Percentiles rank a stretch among this genome's conserved stretches.
phyloP scores from a whole-genome alignment of 2,797 vertebrate genomes.

The Brachymystax lenok region DNA sequence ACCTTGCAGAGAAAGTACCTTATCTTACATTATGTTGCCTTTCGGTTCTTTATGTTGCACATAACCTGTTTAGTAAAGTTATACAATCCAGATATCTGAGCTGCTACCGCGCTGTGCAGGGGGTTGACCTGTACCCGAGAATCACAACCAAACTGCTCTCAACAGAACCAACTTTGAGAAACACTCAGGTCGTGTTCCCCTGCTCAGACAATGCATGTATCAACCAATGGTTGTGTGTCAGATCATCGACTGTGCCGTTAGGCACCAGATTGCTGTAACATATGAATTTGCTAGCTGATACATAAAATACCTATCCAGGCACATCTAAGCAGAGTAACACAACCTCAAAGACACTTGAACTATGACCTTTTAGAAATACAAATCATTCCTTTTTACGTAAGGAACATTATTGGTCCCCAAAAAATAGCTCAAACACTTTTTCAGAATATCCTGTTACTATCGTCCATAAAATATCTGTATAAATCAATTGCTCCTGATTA shows the following conservation, averaged over 20 bases:
- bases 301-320: too few species aligned
- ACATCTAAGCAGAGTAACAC: too few species aligned
- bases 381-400: background rate
- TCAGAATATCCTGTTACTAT: too few species aligned
- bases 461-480: too few species aligned
- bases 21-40: background rate
- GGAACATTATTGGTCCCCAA: background rate
- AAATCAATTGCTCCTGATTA: too few species aligned
- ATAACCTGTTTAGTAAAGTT: conserved; percentile 21
- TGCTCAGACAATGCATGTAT: too few species aligned
- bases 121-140: conserved; percentile 17
- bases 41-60: conserved; percentile 10
- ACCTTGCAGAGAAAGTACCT: conserved; percentile 12
- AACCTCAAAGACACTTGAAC: conserved; percentile 25
- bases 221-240: too few species aligned
- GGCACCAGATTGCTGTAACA: too few species aligned
- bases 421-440: too few species aligned
- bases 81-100: conserved; percentile 12
- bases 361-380: conserved; percentile 7
- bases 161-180: conserved; percentile 24
- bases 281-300: too few species aligned
- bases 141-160: conserved; percentile 7
- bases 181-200: background rate
- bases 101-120: conserved; percentile 16
- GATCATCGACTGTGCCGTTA: too few species aligned